These are phyloP conservation scores for Tokudaia muenninki DNA, from an alignment of 2,797 vertebrate genomes.

Conservation along the genomic window DNA sequence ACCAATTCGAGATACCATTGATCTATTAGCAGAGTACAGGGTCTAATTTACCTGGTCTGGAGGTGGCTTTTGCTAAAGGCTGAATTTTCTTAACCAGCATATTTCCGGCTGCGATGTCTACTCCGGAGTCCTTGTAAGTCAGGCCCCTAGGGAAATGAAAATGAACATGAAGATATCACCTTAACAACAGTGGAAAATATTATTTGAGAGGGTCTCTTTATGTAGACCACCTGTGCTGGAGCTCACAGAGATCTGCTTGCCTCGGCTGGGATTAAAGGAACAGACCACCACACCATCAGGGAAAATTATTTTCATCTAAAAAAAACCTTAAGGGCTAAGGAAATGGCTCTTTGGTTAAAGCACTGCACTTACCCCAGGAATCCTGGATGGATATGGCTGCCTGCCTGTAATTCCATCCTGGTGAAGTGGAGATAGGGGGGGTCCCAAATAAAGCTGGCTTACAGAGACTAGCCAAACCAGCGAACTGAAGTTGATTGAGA, in stretches of 20 bases:
- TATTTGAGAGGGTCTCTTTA: neutral
- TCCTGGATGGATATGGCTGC: neutral
- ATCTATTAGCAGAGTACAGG: neutral
- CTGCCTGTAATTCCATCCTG: neutral
- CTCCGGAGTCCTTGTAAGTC: conserved; percentile 97
- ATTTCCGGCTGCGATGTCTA: conserved; percentile 98
- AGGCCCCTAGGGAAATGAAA: conserved; percentile 90
- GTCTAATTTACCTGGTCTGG: conserved; percentile 92
- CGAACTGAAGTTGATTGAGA: neutral
- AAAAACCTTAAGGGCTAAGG: neutral
- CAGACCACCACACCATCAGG: neutral
- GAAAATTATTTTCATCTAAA: neutral
- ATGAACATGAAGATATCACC: neutral
- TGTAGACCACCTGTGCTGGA: neutral
- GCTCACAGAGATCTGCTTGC: neutral
- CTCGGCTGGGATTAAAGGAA: neutral
- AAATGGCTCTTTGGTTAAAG: neutral
- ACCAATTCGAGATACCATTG: neutral
- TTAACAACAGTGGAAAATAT: neutral
- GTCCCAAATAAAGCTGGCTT: neutral
- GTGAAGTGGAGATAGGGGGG: neutral
- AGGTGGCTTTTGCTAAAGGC: conserved; percentile 95
- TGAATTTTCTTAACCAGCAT: conserved; percentile 95
- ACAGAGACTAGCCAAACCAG: neutral
- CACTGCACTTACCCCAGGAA: neutral